These are phyloP conservation scores for Brachyhypopomus gauderio DNA, from an alignment of 2,113 vertebrate genomes.

Conservation along the genomic window DNA sequence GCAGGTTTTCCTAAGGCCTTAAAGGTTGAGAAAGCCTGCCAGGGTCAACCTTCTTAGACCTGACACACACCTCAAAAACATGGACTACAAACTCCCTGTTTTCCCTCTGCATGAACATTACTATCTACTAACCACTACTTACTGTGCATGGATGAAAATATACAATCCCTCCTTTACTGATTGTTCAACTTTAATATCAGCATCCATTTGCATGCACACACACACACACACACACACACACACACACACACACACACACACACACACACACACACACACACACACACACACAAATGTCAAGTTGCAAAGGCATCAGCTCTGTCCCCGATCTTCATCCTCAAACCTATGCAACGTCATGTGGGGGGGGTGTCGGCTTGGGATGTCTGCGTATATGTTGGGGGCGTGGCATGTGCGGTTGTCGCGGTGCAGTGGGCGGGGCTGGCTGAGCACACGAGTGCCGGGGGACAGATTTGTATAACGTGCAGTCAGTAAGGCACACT, in stretches of 20 bases:
- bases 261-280: conserved; percentile 4
- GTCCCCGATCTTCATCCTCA: conserved; percentile 45
- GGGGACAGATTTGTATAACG: conserved; percentile 47
- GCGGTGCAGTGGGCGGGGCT: neutral
- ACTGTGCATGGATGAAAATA: conserved; percentile 26
- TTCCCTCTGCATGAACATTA: conserved; percentile 19
- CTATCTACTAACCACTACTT: neutral
- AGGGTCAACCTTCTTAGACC: too few species aligned
- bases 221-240: neutral
- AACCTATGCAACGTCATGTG: neutral
- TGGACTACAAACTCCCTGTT: neutral
- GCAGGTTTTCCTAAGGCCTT: too few species aligned
- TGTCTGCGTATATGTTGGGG: neutral
- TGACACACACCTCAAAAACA: too few species aligned
- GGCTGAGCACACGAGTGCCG: neutral
- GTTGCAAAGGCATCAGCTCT: conserved; percentile 37
- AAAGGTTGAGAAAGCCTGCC: too few species aligned
- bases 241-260: conserved; percentile 8
- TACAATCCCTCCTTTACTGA: conserved; percentile 45
- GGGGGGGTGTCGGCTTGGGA: neutral
- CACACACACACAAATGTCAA: neutral
- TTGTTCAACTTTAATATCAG: conserved; percentile 29
- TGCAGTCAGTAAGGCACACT: conserved; percentile 2
- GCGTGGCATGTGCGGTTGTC: neutral
- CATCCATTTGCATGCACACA: neutral